Percentiles rank a stretch among this genome's conserved stretches.
These are phyloP conservation scores for Scaptomyza polygonia DNA, from an alignment of 2,888 invertebrate species.

Conservation along the genomic window DNA sequence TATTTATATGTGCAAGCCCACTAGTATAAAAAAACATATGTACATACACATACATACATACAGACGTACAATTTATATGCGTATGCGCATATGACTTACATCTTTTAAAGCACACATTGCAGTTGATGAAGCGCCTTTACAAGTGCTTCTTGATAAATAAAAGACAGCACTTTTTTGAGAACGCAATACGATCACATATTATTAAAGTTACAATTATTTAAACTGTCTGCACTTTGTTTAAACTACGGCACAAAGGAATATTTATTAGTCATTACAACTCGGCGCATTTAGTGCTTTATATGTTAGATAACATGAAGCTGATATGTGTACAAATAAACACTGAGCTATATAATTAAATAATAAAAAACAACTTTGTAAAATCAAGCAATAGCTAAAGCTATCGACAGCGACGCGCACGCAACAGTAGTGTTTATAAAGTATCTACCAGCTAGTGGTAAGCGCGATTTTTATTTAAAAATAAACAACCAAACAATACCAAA, in stretches of 20 bases:
- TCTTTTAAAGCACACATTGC: conserved; percentile 41
- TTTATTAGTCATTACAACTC: not conserved
- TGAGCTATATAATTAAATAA: conserved; percentile 2
- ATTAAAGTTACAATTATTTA: conserved; percentile 14
- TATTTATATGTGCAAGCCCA: not conserved
- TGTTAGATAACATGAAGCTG: not conserved
- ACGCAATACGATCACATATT: conserved; percentile 46
- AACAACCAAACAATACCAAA: not conserved
- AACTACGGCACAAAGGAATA: conserved; percentile 5
- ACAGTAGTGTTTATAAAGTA: conserved; percentile 31
- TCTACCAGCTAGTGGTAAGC: conserved; percentile 8
- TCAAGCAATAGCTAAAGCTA: conserved; percentile 23
- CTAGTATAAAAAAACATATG: no score
- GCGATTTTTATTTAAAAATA: not conserved
- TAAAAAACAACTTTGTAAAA: not conserved
- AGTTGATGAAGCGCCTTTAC: conserved; percentile 1
- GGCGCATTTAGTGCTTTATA: not conserved
- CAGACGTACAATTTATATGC: not conserved
- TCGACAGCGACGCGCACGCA: conserved; percentile 41
- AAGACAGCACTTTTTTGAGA: conserved; percentile 8
- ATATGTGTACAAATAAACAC: conserved; percentile 3
- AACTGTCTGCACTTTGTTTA: conserved; percentile 12
- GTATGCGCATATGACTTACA: conserved; percentile 66
- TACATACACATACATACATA: not conserved
- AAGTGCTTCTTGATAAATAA: conserved; percentile 7